Evolutionary conservation across 2,888 invertebrate species (phyloP), one percentile per base, ranked within the genome.

Genomic region (Drosophila mettleri): DNA sequence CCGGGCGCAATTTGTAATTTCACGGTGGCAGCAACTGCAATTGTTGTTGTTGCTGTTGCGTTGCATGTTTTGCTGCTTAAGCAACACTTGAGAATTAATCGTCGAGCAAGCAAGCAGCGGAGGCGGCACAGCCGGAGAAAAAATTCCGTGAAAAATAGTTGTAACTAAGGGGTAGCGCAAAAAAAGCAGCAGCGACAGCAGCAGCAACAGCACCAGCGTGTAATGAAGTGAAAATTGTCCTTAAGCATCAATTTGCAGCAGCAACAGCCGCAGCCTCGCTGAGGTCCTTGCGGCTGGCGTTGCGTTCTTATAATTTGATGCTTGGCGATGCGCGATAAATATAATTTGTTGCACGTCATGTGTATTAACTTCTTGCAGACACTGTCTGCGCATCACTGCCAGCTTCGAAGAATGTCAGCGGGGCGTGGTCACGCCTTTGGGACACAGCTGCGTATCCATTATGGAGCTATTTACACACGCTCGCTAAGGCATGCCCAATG

Each of bases 211-310:
- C 53, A 68, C 36, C 48, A 59, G 70, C 83, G 79, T 73, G 86
- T 89, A 91, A 90, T 91, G 89, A 90, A 90, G 90, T 89, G 90
- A 87, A 90, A 90, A 90, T 90, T 90, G 88, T 90, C 90, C 90
- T 90, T 86, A 89, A 91, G 91, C 90, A 80, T 89, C 87, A 91
- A 90, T 90, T 91, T 88, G 76, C 83, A 76, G 71, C 77, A 60
- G 74, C 69, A 67, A 51, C 66, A 65, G 68, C 55, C 67, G 75
- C 69, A 58, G 34, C 33, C 18, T 24, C 34, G 41, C 33, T 10
- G 34, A 27, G 41, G 20, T 34, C 53, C 55, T 41, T 45, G 69
- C 72, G 69, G 75, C 71, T 68, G 64, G 48, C 64, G 71, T 55
- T 70, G 76, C 68, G 60, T 70, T 65, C 69, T 76, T 74, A 80